Evolutionary conservation across 1,140 invertebrate genomes (phyloP), one percentile per base, ranked within the genome.

Genomic region (Drosophila sp.): DNA sequence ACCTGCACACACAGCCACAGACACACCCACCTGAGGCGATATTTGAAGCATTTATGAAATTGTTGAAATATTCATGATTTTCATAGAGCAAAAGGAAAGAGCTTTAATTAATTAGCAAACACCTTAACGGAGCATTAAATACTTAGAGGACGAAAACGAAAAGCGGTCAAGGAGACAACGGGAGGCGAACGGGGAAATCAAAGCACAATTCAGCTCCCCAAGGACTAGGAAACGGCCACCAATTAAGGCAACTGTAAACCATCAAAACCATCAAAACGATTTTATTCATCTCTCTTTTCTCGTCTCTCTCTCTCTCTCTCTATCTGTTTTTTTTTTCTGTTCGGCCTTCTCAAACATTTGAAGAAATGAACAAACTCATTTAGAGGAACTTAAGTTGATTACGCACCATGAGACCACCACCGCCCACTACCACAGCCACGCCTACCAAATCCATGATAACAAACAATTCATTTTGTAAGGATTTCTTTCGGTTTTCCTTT

Each of bases 381-480:
- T 89, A 50, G 79, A 87, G 76, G 76, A 83, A 83, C 83, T 87
- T 87, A 89, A 89, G 83, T 83, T 83, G 83, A 87, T 87, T 89
- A 87, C 84, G 78, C 60, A 64, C 60, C 30, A 30, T 33, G 30
- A 7, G 58, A 27, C 55, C 33, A 44, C 27, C 32, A 69, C 65
- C 60, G 55, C 35, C 63, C 60, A 66, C 64, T 54, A 25, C 54
- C 30, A 41, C 17, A 25, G 62, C 70, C 61, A 61, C 44, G 40
- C 56, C 65, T 57, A 70, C 63, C 63, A 68, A 61, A 70, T 84
- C 81, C 79, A 74, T 76, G 83, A 86, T 83, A 72, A 79, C 76
- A 77, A 89, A 82, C 83, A 87, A 87, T 87, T 89, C 83, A 87
- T 87, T 87, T 81, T 64, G 71, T 72, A 62, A 81, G 83, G 79